A percentile compares a stretch with the other conserved stretches of the same genome.
Conservation (phyloP, 2,113 vertebrate genomes). For the Carollia perspicillata region DNA sequence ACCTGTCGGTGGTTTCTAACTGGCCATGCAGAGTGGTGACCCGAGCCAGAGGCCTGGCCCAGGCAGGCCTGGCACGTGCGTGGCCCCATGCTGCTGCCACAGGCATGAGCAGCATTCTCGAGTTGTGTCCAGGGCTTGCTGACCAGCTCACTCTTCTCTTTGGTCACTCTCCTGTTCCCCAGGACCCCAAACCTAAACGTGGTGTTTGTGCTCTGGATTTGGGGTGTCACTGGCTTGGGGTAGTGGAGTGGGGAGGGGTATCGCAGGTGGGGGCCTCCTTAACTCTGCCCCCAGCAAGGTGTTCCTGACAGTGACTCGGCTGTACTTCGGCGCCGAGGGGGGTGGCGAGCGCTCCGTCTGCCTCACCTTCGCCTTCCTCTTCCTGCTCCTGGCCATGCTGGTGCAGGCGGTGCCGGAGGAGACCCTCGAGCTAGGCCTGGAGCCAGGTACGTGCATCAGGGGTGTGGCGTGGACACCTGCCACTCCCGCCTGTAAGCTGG, state of each 20-base stretch:
- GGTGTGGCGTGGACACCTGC: fast-evolving
- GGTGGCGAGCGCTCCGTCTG: conserved; percentile 95
- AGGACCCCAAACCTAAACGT: neutral
- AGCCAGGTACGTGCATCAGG: conserved; percentile 80
- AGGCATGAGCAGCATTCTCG: fast-evolving
- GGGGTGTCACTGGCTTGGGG: neutral
- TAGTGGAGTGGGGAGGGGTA: fast-evolving
- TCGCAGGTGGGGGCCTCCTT: conserved; percentile 68
- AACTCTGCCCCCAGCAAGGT: conserved; percentile 84
- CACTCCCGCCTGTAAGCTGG: neutral
- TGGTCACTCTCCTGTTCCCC: neutral
- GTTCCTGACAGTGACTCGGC: conserved; percentile 89
- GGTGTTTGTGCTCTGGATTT: neutral
- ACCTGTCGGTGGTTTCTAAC: neutral
- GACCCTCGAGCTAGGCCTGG: conserved; percentile 93
- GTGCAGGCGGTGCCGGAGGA: conserved; percentile 91
- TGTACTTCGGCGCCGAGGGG: conserved; percentile 93
- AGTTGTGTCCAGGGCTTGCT: neutral
- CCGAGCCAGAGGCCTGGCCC: neutral
- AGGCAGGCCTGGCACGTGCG: neutral
- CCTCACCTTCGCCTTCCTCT: conserved; percentile 91
- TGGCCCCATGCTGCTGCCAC: fast-evolving
- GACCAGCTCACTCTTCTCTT: neutral
- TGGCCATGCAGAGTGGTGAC: neutral
- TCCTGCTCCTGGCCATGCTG: conserved; percentile 93